phyloP scores from a whole-genome alignment of 2,888 invertebrate species.

The Hirudinaria manillensis region DNA sequence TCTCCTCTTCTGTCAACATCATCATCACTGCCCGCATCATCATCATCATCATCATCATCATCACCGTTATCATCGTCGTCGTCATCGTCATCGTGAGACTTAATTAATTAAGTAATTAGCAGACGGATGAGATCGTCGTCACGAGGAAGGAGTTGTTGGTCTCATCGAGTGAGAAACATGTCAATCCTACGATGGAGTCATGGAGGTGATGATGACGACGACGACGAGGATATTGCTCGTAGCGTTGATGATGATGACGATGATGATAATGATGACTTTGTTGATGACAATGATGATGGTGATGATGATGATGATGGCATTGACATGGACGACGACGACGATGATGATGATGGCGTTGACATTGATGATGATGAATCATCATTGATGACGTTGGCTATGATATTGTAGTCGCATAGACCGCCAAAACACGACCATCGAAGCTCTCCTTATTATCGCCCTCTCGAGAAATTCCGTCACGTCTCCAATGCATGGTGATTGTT shows the following conservation, averaged over 20 bases:
- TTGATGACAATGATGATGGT: background rate
- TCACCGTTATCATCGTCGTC: background rate
- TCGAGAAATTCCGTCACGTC: background rate
- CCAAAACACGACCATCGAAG: background rate
- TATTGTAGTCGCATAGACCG: background rate
- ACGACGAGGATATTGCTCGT: background rate
- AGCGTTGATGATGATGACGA: background rate
- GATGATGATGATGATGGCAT: slow-evolving; percentile 7
- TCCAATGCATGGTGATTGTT: background rate
- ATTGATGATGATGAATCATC: background rate
- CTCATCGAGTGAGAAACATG: too few species aligned
- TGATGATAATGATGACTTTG: background rate
- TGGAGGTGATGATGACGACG: background rate
- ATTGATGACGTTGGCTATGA: background rate
- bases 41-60: background rate
- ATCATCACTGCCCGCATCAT: background rate
- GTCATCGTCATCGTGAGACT: background rate
- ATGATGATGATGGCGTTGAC: background rate
- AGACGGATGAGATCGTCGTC: too few species aligned
- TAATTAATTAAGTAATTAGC: background rate
- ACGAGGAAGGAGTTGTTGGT: too few species aligned
- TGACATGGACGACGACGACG: background rate
- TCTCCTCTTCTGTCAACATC: background rate
- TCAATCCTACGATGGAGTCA: too few species aligned
- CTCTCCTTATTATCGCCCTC: background rate